Evolutionary conservation across 2,113 vertebrate species (phyloP), one percentile per base, ranked within the genome.

Genomic region (Amazona vittata): DNA sequence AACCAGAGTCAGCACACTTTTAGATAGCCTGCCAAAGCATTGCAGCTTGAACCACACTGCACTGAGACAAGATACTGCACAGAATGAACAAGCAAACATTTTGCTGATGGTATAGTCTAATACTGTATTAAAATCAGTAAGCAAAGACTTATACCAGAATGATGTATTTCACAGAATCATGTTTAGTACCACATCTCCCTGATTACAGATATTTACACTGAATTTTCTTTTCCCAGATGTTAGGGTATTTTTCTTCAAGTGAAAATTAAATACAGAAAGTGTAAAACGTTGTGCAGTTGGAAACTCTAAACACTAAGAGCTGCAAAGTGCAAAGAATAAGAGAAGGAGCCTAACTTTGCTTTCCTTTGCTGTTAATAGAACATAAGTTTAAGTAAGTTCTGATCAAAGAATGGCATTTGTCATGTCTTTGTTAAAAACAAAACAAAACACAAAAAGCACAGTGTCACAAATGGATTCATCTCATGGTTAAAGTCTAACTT

Each of bases 191-290:
- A 52, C 15, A 33, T 90, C n/a, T 92, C 46, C 90, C 73, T 88
- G 55, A 93, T 11, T 83, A 73, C 21, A 85, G 65, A 68, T 37
- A 90, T 94, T 97, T 96, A 97, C 71, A 75, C 2, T 17, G 57
- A 92, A 75, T 94, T 97, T 96, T 85, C 52, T 88, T 86, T 91
- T 78, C 47, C 35, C 8, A 5, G 11, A 76, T 93, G n/a, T 63
- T 57, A 87, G 44, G 16, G 35, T 4, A 3, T 6, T 13, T 67
- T 47, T 94, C 82, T 86, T 22, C 6, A 78, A 77, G 26, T 47
- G 37, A 82, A 95, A 97, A 97, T 97, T 95, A 94, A 96, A 94
- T 93, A 94, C 37, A 93, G 86, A 85, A 97, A 95, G 87, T 81
- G 78, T 97, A 94, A 97, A 96, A 71, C 6, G n/a, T 77, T 67